Conservation (phyloP, 2,888 invertebrate genomes). For the Drosophila nigricruria region DNA sequence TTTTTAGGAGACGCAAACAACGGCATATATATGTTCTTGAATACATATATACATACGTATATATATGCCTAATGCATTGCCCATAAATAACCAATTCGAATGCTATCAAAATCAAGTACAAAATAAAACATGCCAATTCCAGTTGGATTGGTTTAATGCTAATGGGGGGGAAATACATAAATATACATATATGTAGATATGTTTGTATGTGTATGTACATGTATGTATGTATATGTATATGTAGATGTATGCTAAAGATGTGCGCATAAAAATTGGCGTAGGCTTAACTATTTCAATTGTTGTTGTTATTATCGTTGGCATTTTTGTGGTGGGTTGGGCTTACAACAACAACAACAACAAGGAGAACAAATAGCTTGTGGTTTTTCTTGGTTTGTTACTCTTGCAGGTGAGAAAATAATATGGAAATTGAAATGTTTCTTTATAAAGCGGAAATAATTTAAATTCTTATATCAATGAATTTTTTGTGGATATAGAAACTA, state of each 20-base stretch:
- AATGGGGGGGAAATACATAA: constrained; percentile 11
- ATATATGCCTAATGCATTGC: constrained; percentile 1
- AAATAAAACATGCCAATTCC: constrained; percentile 39
- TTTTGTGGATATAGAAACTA: neutral
- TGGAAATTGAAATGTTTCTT: neutral
- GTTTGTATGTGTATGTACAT: neutral
- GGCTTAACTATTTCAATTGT: constrained; percentile 29
- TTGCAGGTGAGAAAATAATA: constrained; percentile 24
- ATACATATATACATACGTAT: neutral
- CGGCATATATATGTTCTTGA: constrained; percentile 1
- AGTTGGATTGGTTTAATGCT: constrained; percentile 27
- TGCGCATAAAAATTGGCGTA: constrained; percentile 59
- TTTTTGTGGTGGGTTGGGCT: constrained; percentile 52
- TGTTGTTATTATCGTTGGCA: constrained; percentile 37
- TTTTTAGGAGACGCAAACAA: constrained; percentile 25
- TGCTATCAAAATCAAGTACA: constrained; percentile 68
- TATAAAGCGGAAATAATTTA: constrained; percentile 8
- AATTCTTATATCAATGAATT: neutral
- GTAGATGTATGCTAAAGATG: constrained; percentile 25
- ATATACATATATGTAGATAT: neutral
- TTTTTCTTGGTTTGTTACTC: constrained; percentile 34
- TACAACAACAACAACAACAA: constrained; percentile 27
- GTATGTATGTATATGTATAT: neutral
- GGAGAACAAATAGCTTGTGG: constrained; percentile 28
- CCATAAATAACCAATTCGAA: constrained; percentile 29